Base-by-base conservation (phyloP, 1,140 invertebrate species). In the Drosophila auraria region DNA sequence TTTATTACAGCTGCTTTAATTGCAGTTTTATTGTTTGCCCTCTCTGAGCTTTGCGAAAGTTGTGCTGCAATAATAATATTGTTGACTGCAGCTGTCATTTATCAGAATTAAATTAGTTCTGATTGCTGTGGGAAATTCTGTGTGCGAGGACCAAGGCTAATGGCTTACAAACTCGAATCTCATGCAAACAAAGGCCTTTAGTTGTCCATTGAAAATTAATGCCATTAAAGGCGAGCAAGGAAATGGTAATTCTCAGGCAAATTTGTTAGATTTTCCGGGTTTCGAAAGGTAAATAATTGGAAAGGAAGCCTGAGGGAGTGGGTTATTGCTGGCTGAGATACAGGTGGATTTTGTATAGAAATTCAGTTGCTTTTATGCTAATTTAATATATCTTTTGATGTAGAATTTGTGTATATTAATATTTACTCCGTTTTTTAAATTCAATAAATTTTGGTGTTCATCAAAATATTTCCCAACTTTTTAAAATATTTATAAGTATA, bases 11-110 rank as follows among this genome's bases (percentile, higher is more conserved):
- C 40, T 42, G 51, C 54, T 72, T 70, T 82, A 82, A 84, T 80
- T 84, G 70, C 62, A 74, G 61, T 54, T 87, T 87, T 76, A 83
- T 80, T 87, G 76, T 80, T 87, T 83, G 50, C 60, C 33, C 45
- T 58, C 44, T 51, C 68, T 15, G 42, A 38, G 68, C 49, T 38
- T 58, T 72, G 76, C 47, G 57, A 70, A 79, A 59, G 57, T 60
- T 73, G 54, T 57, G 33, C 47, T 50, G 15, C 64, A 74, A 64
- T 72, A 71, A 54, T 44, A 68, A 77, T 59, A 77, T 50, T 74
- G 68, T 80, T 74, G 77, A 56, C 23, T 68, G 80, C 80, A 68
- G 80, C 69, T 83, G 75, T 44, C 56, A 45, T 83, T 82, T 83
- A 82, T 68, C 58, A 66, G 53, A 72, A 72, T 79, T 57, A 69